phyloP scores from a whole-genome alignment of 2,888 invertebrate species.

The Hirtodrosophila duncani region DNA sequence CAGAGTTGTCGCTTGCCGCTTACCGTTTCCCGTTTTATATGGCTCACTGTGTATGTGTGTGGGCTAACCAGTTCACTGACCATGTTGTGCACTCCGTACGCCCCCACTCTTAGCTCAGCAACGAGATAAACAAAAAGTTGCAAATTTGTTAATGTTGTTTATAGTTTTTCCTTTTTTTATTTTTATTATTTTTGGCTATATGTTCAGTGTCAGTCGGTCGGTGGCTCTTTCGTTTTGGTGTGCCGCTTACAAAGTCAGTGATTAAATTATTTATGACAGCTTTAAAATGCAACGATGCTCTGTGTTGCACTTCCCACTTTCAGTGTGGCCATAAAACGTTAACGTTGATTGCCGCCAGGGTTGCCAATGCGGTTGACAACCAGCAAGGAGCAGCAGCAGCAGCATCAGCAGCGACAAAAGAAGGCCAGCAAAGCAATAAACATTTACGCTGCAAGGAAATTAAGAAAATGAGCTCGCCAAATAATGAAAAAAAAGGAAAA shows the following conservation, averaged over 20 bases:
- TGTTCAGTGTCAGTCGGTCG: too few relatives aligned
- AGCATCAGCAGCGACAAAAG: slow-evolving; percentile 4
- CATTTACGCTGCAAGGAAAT: slow-evolving; percentile 47
- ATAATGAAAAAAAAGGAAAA: not conserved
- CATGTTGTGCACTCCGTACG: too few relatives aligned
- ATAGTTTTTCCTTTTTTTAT: too few relatives aligned
- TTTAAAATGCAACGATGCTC: slow-evolving; percentile 58
- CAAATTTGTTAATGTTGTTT: too few relatives aligned
- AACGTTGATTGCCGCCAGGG: too few relatives aligned
- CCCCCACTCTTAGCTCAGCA: too few relatives aligned
- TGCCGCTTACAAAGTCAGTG: slow-evolving; percentile 60
- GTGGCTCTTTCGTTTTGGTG: not conserved
- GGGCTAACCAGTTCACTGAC: too few relatives aligned
- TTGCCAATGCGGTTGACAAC: slow-evolving; percentile 45
- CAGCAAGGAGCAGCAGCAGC: slow-evolving; percentile 1
- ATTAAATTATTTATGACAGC: slow-evolving; percentile 71
- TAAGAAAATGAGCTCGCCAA: slow-evolving; percentile 40
- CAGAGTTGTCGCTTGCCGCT: slow-evolving; percentile 53
- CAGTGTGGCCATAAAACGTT: too few relatives aligned
- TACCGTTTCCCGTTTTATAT: slow-evolving; percentile 46
- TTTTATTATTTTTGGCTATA: too few relatives aligned
- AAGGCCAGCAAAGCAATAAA: slow-evolving; percentile 42
- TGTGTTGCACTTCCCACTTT: too few relatives aligned
- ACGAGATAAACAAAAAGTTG: too few relatives aligned
- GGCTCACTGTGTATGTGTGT: not conserved